Conservation (phyloP, 2,113 vertebrate species). For the Menidia beryllina region DNA sequence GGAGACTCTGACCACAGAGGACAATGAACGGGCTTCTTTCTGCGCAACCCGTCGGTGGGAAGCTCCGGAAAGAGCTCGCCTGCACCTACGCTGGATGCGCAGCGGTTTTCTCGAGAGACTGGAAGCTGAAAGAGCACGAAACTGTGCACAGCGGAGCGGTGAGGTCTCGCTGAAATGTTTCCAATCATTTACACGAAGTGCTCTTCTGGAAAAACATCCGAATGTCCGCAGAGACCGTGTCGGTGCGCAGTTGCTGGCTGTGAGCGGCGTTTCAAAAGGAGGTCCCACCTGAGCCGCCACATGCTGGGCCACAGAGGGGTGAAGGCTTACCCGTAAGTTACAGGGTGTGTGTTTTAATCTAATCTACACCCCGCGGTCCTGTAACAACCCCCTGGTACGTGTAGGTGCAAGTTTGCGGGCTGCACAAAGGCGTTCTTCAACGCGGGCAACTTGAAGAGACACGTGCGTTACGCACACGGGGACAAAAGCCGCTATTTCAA, state of each 20-base stretch:
- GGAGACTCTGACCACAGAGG: background rate
- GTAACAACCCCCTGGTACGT: background rate
- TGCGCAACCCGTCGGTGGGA: background rate
- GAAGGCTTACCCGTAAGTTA: slow-evolving; percentile 68
- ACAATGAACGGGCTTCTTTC: slow-evolving; percentile 43
- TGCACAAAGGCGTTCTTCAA: slow-evolving; percentile 68
- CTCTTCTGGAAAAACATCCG: rapidly evolving
- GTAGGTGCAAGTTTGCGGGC: slow-evolving; percentile 68
- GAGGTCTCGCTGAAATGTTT: no score
- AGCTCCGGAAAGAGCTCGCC: slow-evolving; percentile 41
- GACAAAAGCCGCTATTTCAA: slow-evolving; percentile 71
- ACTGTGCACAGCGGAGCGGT: slow-evolving; percentile 79
- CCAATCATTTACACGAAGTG: no score
- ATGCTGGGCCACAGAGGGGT: slow-evolving; percentile 62
- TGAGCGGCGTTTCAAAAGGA: slow-evolving; percentile 69
- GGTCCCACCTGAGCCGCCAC: slow-evolving; percentile 75
- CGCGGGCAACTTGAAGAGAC: slow-evolving; percentile 64
- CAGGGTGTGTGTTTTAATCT: no score
- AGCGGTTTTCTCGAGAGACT: slow-evolving; percentile 70
- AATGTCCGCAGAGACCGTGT: slow-evolving; percentile 66
- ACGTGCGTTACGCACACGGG: slow-evolving; percentile 66
- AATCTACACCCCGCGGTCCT: no score
- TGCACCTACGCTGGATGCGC: slow-evolving; percentile 73
- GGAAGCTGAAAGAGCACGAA: slow-evolving; percentile 79
- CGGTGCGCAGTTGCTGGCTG: slow-evolving; percentile 69